Percentiles rank a stretch among this genome's conserved stretches.
Conservation (phyloP, 2,888 invertebrate species). For the Heterodera filipjevi region DNA sequence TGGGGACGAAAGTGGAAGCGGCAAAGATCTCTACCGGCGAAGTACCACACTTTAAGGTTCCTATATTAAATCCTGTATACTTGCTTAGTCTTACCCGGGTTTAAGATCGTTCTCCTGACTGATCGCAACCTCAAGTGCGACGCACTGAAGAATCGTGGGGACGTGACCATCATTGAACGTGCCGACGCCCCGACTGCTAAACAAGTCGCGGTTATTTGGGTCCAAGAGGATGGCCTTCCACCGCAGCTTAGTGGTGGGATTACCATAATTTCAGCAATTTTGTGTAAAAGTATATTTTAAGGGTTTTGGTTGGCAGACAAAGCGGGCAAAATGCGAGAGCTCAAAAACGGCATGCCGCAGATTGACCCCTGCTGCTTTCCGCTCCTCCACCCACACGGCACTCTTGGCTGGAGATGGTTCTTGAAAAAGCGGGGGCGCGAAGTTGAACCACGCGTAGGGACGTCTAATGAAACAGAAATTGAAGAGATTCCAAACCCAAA, state of each 20-base stretch:
- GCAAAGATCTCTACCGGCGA: background rate
- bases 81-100: no score
- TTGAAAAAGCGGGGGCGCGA: conserved; percentile 7
- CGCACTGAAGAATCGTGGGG: conserved; percentile 12
- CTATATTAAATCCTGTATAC: background rate
- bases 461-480: background rate
- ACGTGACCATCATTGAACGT: conserved; percentile 5
- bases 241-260: background rate
- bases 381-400: conserved; percentile 8
- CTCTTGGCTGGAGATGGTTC: conserved; percentile 17
- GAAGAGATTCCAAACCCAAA: background rate
- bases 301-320: background rate
- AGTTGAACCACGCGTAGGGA: background rate
- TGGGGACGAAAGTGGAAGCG: conserved; percentile 7
- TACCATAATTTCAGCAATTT: background rate
- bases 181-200: background rate
- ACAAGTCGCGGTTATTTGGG: conserved; percentile 17
- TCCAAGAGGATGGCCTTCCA: conserved; percentile 1
- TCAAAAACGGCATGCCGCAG: conserved; percentile 14
- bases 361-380: conserved; percentile 17
- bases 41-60: background rate
- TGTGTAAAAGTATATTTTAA: background rate
- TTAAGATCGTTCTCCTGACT: conserved; percentile 11
- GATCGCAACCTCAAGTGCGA: conserved; percentile 14
- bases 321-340: conserved; percentile 1